phyloP scores from a whole-genome alignment of 2,888 invertebrate species.

The Chymomyza amoena region DNA sequence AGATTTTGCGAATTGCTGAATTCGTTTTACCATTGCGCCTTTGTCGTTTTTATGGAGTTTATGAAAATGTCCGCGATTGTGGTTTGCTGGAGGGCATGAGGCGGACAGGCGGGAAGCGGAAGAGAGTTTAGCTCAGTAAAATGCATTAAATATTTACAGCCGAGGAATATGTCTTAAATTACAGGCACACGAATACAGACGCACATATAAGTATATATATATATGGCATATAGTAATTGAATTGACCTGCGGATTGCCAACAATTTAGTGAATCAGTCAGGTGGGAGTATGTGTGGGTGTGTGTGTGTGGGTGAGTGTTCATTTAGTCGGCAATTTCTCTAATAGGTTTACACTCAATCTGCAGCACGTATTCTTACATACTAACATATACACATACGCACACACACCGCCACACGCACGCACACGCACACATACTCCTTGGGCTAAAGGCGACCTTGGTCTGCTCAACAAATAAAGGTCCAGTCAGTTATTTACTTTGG shows the following conservation, averaged over 20 bases:
- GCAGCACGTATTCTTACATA: conserved; percentile 12
- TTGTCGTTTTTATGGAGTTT: conserved; percentile 30
- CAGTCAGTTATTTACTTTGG: not conserved
- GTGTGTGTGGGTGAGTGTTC: conserved; percentile 38
- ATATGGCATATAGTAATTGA: conserved; percentile 44
- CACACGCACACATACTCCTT: not conserved
- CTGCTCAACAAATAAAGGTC: conserved; percentile 24
- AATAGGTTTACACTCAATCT: conserved; percentile 72
- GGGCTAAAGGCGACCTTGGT: not conserved
- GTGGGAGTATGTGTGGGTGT: not conserved
- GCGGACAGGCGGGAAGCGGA: not conserved
- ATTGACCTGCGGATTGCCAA: conserved; percentile 50
- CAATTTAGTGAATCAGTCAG: not conserved
- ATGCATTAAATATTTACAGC: conserved; percentile 69
- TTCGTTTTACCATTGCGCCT: not conserved
- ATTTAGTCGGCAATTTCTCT: conserved; percentile 69
- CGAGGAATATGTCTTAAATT: conserved; percentile 57
- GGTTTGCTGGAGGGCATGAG: not conserved
- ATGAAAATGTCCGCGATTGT: conserved; percentile 35
- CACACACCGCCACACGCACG: not conserved
- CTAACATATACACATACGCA: not conserved
- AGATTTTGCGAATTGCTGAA: not conserved
- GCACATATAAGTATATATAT: conserved; percentile 18
- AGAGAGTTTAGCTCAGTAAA: conserved; percentile 2
- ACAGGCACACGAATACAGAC: conserved; percentile 19